phyloP scores from a whole-genome alignment of 2,797 vertebrate genomes.

The Esox lucius region DNA sequence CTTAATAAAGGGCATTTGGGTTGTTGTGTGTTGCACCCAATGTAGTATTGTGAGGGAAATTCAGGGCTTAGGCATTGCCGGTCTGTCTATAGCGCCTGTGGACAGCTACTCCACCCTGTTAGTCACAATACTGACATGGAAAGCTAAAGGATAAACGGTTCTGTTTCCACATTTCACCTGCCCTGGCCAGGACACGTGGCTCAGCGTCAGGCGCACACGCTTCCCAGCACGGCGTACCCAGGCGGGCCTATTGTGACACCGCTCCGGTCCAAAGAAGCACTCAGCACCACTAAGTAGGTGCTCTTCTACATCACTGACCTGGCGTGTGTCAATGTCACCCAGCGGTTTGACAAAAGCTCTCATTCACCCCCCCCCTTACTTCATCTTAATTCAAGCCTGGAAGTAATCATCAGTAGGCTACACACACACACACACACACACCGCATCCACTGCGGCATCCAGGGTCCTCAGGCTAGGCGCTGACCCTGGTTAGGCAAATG shows the following conservation, averaged over 20 bases:
- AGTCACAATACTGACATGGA: not conserved
- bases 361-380: not conserved
- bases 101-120: not conserved
- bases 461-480: not conserved
- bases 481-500: constrained; percentile 4
- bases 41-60: constrained; percentile 22
- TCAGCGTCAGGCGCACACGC: not conserved
- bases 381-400: not conserved
- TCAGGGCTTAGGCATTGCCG: constrained; percentile 20
- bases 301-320: not conserved
- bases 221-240: not conserved
- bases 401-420: not conserved
- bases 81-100: constrained; percentile 12
- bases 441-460: not conserved
- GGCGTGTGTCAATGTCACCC: not conserved
- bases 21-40: constrained; percentile 8
- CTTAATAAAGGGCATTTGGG: constrained; percentile 18
- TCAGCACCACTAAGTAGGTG: not conserved
- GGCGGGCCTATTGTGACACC: not conserved
- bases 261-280: not conserved
- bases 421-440: not conserved
- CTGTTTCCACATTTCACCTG: not conserved
- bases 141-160: no score
- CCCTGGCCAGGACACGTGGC: not conserved
- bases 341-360: not conserved